Conservation (phyloP, 2,113 vertebrate genomes). For the Narcine bancroftii region DNA sequence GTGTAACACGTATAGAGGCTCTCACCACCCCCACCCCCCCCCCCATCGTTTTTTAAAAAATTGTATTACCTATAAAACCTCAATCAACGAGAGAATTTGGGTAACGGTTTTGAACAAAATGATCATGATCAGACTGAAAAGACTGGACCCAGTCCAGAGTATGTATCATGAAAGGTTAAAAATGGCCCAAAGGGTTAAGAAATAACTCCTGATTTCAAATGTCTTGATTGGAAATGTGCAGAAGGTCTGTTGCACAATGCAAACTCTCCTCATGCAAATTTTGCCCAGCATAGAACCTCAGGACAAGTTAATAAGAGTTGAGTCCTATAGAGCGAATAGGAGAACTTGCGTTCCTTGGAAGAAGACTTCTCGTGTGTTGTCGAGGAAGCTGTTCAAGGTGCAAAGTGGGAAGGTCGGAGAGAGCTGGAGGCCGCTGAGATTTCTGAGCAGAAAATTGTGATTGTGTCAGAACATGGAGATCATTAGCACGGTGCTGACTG, state of each 20-base stretch:
- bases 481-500: conserved; percentile 34
- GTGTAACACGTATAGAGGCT: too few species aligned
- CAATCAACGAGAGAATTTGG: background rate
- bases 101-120: background rate
- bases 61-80: background rate
- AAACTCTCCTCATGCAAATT: background rate
- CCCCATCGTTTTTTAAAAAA: too few species aligned
- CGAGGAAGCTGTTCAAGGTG: background rate
- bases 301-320: background rate
- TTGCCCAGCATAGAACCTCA: background rate
- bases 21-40: too few species aligned
- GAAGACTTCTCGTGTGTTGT: background rate
- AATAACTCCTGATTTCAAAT: too few species aligned
- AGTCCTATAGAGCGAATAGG: too few species aligned
- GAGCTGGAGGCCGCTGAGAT: background rate
- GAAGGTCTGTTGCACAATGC: background rate
- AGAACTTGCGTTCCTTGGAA: background rate
- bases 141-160: too few species aligned
- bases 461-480: conserved; percentile 32
- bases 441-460: conserved; percentile 36
- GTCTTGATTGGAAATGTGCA: too few species aligned
- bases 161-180: too few species aligned
- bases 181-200: too few species aligned
- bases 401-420: background rate
- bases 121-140: background rate